Evolutionary conservation across 1,140 invertebrate species (phyloP).

Genomic region (Drosophila lini): DNA sequence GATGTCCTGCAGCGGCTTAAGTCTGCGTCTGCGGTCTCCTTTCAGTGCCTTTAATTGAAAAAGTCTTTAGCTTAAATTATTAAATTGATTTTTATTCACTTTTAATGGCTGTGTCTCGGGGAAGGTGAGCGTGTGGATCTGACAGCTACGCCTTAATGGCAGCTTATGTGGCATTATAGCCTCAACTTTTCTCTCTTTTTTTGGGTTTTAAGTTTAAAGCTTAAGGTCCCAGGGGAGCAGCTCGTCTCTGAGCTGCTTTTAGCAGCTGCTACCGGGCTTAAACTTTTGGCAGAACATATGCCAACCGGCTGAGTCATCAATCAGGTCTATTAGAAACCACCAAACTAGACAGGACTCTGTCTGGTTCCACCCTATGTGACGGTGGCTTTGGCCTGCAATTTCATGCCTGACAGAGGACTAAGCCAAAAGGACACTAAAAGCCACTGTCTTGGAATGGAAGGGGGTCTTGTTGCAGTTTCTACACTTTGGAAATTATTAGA

Average conservation of each 20-base stretch:
- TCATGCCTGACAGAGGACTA: slow-evolving; percentile 34
- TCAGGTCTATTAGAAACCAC: slow-evolving; percentile 69
- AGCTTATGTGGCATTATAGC: slow-evolving; percentile 52
- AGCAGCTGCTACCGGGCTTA: slow-evolving; percentile 53
- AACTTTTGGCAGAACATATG: slow-evolving; percentile 50
- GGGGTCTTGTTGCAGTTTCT: slow-evolving; percentile 45
- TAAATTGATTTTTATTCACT: slow-evolving; percentile 80
- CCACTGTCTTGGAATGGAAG: not conserved
- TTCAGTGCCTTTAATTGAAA: slow-evolving; percentile 68
- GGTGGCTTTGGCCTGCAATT: slow-evolving; percentile 28
- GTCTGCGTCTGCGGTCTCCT: slow-evolving; percentile 35
- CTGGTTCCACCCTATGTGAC: slow-evolving; percentile 35
- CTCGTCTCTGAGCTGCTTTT: slow-evolving; percentile 15
- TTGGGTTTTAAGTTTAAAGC: slow-evolving; percentile 60
- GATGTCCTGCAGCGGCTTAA: slow-evolving; percentile 35
- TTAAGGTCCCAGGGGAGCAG: slow-evolving; percentile 33
- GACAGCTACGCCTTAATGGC: slow-evolving; percentile 43
- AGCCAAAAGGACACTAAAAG: slow-evolving; percentile 44
- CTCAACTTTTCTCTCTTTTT: slow-evolving; percentile 37
- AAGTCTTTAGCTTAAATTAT: slow-evolving; percentile 77
- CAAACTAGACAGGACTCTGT: slow-evolving; percentile 46
- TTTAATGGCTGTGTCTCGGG: slow-evolving; percentile 45
- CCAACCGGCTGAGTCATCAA: slow-evolving; percentile 68
- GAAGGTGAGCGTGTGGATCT: slow-evolving; percentile 23
- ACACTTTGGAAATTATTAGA: slow-evolving; percentile 1